These are phyloP conservation scores for Oncopodura yosiiana DNA, from an alignment of 1,140 invertebrate genomes.

Conservation along the genomic window DNA sequence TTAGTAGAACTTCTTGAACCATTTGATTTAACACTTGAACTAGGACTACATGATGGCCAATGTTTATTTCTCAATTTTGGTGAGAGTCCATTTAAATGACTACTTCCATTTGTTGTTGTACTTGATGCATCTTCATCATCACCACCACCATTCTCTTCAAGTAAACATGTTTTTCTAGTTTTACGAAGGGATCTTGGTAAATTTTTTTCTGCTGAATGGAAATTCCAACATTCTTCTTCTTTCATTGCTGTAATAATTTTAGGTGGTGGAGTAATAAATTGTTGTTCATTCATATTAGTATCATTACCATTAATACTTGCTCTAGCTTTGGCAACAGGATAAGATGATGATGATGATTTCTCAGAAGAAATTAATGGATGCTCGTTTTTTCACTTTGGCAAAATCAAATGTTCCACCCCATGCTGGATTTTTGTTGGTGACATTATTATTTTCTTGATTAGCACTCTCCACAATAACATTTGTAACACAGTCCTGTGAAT, in stretches of 20 bases:
- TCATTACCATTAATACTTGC: too few relatives aligned
- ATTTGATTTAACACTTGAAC: too few relatives aligned
- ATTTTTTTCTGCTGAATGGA: conserved; percentile 31
- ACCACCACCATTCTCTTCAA: conserved; percentile 19
- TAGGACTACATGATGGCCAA: too few relatives aligned
- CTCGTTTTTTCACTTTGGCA: neutral
- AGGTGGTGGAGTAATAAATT: too few relatives aligned
- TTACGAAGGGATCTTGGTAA: conserved; percentile 28
- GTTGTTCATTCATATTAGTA: too few relatives aligned
- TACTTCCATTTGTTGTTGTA: neutral
- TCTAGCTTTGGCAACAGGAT: neutral
- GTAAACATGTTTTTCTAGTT: conserved; percentile 31
- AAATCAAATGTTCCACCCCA: neutral
- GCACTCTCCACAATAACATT: neutral
- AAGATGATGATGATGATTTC: neutral
- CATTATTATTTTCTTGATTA: conserved; percentile 3
- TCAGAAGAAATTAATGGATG: neutral
- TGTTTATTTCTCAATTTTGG: neutral
- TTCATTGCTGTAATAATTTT: too few relatives aligned
- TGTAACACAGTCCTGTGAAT: neutral
- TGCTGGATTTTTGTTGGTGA: neutral
- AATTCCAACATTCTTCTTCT: conserved; percentile 31
- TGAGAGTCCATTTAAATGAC: neutral
- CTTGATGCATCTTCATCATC: conserved; percentile 9
- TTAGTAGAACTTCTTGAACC: too few relatives aligned